Base-by-base conservation (phyloP, 2,113 vertebrate species). In the Glareola pratincola region DNA sequence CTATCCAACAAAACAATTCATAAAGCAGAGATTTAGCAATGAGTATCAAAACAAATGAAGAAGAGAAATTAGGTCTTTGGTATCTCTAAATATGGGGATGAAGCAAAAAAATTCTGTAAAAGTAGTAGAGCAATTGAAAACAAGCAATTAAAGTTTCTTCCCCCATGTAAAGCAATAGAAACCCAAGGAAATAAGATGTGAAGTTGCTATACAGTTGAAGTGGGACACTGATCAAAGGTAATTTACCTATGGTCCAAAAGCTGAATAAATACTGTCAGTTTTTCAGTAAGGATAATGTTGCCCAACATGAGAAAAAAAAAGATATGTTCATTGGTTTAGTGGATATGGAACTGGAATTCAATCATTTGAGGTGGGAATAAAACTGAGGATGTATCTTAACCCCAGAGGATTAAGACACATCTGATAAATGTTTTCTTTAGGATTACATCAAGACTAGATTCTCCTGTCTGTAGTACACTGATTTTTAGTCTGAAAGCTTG, bases 401-500 rank as follows among this genome's bases (percentile, higher is more conserved):
- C 21, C 11, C n/a, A n/a, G n/a, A n/a, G n/a, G n/a, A n/a, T n/a
- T n/a, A n/a, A n/a, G n/a, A n/a, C n/a, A n/a, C n/a, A n/a, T 72
- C 16, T 54, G 9, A 59, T 64, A 56, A 77, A 90, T 1, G 8
- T 9, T 71, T 5, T 48, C 20, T 21, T 57, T 48, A 67, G 8
- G 24, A 51, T 19, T 37, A 30, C 0, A 1, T 53, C 30, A 67
- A 24, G n/a, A 56, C n/a, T 50, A 0, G 1, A 68, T 45, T 51
- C 3, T 8, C 0, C 29, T 80, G 27, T 43, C n/a, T 23, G 18
- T 13, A 64, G 29, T 18, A 59, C 6, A 72, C 5, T 0, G 0
- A 13, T 19, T 69, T 8, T 24, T 51, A 47, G 6, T 29, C 32
- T 54, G 54, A 36, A 73, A 87, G 14, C 3, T 39, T 76, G 20